Evolutionary conservation across 2,888 invertebrate species (phyloP).

Genomic region (Macrosiphum euphorbiae): DNA sequence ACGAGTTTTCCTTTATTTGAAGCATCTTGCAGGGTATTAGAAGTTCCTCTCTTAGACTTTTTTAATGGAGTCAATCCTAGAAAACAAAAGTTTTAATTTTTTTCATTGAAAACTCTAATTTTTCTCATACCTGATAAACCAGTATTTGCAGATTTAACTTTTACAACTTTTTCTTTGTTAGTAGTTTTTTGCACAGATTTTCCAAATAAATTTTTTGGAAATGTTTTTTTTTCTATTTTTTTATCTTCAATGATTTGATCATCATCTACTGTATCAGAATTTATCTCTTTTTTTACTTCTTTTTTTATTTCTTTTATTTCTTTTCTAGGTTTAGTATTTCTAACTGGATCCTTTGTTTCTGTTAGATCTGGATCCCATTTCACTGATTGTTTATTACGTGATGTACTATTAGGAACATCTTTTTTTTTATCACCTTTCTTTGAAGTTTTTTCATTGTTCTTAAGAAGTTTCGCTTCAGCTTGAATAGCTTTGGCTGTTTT

Average conservation of each 20-base stretch:
- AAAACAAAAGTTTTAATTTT: slow-evolving; percentile 67
- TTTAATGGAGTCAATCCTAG: slow-evolving; percentile 54
- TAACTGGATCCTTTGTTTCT: background rate
- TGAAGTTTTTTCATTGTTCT: background rate
- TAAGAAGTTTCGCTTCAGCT: slow-evolving; percentile 15
- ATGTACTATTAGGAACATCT: background rate
- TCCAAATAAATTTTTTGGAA: slow-evolving; percentile 47
- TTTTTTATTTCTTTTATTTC: slow-evolving; percentile 45
- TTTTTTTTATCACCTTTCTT: slow-evolving; percentile 51
- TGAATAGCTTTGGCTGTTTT: background rate
- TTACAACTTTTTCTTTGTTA: slow-evolving; percentile 58
- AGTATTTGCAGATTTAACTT: slow-evolving; percentile 51
- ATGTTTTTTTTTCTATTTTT: slow-evolving; percentile 44
- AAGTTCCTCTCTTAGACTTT: slow-evolving; percentile 66
- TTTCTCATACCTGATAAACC: slow-evolving; percentile 64
- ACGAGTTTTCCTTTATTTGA: slow-evolving; percentile 64
- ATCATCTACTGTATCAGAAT: background rate
- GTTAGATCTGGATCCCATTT: slow-evolving; percentile 23
- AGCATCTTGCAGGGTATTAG: slow-evolving; percentile 62
- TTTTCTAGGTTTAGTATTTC: slow-evolving; percentile 42
- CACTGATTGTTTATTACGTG: background rate
- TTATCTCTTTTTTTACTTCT: slow-evolving; percentile 32
- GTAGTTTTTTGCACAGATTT: slow-evolving; percentile 39
- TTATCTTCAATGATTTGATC: slow-evolving; percentile 27
- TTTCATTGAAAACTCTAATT: slow-evolving; percentile 67